Evolutionary conservation across 2,888 invertebrate genomes (phyloP).

Genomic region (Drosophila pegasa): DNA sequence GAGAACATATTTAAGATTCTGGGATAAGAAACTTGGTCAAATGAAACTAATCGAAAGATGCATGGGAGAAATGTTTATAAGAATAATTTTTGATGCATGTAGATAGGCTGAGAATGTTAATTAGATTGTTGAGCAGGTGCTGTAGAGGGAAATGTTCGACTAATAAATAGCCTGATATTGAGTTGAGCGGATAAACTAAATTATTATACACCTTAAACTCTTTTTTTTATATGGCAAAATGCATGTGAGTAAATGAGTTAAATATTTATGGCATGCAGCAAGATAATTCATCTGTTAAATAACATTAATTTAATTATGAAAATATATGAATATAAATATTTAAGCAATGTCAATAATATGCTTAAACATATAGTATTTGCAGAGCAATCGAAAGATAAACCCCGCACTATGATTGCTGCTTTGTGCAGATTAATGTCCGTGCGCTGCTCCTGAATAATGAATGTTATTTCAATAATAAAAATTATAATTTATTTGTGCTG

Average conservation of each 20-base stretch:
- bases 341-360: neutral
- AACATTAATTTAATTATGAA: neutral
- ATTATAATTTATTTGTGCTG: conserved; percentile 1
- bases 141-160: neutral
- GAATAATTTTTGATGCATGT: conserved; percentile 2
- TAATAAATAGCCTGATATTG: neutral
- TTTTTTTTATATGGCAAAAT: no score
- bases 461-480: conserved; percentile 8
- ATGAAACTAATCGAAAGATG: conserved; percentile 60
- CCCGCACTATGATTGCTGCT: neutral
- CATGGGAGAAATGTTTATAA: conserved; percentile 47
- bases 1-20: conserved; percentile 24
- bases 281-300: no score
- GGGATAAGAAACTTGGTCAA: conserved; percentile 22
- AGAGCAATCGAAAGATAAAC: neutral
- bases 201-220: no score
- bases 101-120: neutral
- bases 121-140: neutral
- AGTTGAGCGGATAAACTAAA: no score
- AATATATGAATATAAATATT: neutral
- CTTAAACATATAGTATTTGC: no score
- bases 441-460: neutral
- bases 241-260: no score
- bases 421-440: neutral
- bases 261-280: no score